phyloP scores from a whole-genome alignment of 2,113 vertebrate genomes.

The Psettodes erumei region DNA sequence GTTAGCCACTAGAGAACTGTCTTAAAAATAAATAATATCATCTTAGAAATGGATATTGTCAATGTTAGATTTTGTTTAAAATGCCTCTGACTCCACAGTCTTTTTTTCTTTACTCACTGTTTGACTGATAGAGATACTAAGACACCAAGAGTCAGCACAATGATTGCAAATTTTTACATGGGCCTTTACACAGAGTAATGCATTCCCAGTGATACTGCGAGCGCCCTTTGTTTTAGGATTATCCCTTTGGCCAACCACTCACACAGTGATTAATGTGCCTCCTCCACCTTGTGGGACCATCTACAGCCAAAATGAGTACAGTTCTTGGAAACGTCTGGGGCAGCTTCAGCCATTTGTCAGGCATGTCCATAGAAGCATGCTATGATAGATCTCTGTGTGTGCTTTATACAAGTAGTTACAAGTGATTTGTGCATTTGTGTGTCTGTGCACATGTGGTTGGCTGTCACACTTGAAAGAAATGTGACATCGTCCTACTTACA shows the following conservation, averaged over 20 bases:
- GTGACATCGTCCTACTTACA: slow-evolving; percentile 33
- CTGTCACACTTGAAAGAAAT: slow-evolving; percentile 48
- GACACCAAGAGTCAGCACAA: background rate
- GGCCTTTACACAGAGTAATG: background rate
- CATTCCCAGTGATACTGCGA: slow-evolving; percentile 6
- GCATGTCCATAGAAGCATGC: slow-evolving; percentile 55
- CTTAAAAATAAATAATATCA: background rate
- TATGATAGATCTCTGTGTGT: slow-evolving; percentile 25
- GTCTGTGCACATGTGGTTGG: slow-evolving; percentile 14
- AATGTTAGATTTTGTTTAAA: background rate
- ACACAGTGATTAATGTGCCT: slow-evolving; percentile 30
- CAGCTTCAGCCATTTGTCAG: slow-evolving; percentile 69
- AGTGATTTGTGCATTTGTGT: slow-evolving; percentile 9
- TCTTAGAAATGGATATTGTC: background rate
- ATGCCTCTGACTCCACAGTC: background rate
- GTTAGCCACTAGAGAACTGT: background rate
- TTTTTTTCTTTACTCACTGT: background rate
- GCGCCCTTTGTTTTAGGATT: slow-evolving; percentile 15
- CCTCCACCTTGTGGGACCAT: slow-evolving; percentile 49
- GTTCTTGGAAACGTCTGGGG: slow-evolving; percentile 56
- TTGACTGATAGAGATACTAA: background rate
- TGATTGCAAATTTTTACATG: background rate
- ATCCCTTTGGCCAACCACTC: slow-evolving; percentile 1
- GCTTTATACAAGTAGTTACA: slow-evolving; percentile 24
- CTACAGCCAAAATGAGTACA: slow-evolving; percentile 57